Evolutionary conservation across 2,113 vertebrate species (phyloP).

Genomic region (Mormoops blainvillei): DNA sequence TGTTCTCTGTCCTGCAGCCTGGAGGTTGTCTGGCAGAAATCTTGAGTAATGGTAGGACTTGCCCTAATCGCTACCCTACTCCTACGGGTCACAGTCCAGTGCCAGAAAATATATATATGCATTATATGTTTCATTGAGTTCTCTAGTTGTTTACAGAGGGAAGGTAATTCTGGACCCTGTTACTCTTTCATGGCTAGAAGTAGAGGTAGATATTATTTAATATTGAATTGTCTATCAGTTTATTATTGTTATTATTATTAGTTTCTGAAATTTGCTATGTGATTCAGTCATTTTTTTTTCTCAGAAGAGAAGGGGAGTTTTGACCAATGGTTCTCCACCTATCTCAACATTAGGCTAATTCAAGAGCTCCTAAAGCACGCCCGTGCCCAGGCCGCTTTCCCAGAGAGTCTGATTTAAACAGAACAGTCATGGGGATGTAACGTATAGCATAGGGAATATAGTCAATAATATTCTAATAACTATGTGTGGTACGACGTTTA

Average conservation of each 20-base stretch:
- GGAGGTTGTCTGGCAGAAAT: neutral
- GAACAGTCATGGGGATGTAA: neutral
- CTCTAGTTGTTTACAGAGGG: neutral
- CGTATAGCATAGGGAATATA: neutral
- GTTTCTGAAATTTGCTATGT: neutral
- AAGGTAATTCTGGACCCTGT: neutral
- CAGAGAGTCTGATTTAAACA: neutral
- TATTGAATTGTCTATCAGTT: neutral
- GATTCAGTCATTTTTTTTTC: neutral
- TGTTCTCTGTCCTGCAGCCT: neutral
- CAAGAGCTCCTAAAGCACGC: neutral
- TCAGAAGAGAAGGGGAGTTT: neutral
- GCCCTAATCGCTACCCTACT: neutral
- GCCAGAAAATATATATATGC: neutral
- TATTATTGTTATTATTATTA: neutral
- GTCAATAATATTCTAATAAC: too few relatives aligned
- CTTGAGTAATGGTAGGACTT: neutral
- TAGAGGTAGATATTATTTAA: neutral
- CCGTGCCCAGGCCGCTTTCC: neutral
- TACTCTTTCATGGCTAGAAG: neutral
- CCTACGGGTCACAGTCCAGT: neutral
- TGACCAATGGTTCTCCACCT: neutral
- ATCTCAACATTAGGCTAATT: neutral
- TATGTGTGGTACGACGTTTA: too few relatives aligned
- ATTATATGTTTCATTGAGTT: neutral